A percentile compares a stretch with the other conserved stretches of the same genome.
These are phyloP conservation scores for Pipistrellus nathusii DNA, from an alignment of 2,797 vertebrate species.

Conservation along the genomic window DNA sequence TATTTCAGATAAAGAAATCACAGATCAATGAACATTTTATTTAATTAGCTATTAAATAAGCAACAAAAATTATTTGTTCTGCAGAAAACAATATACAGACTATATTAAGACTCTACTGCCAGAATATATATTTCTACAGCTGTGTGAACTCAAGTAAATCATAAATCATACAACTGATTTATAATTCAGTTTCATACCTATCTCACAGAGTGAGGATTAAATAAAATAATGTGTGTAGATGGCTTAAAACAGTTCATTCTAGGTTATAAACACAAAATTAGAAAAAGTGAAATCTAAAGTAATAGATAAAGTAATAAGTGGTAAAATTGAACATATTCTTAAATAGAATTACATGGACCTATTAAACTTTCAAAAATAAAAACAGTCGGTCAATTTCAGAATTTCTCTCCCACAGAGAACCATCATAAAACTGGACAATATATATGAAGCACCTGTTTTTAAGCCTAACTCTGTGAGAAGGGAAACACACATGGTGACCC, in stretches of 20 bases:
- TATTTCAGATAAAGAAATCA: neutral
- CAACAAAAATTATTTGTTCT: neutral
- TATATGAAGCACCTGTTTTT: neutral
- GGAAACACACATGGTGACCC: neutral
- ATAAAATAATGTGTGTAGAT: neutral
- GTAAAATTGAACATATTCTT: neutral
- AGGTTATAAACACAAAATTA: neutral
- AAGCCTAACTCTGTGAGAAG: neutral
- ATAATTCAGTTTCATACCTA: neutral
- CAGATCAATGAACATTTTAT: neutral
- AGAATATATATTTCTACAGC: constrained; percentile 14
- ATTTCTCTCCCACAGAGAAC: constrained; percentile 32
- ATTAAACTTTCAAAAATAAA: constrained; percentile 14
- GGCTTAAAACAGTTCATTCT: neutral
- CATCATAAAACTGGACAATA: neutral
- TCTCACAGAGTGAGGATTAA: neutral
- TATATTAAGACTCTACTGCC: neutral
- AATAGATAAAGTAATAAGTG: neutral
- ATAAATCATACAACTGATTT: neutral
- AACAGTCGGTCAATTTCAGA: neutral
- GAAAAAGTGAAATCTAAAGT: neutral
- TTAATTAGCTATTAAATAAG: neutral
- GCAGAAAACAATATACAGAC: neutral
- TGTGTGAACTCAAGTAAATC: neutral
- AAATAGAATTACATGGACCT: neutral